Base-by-base conservation (phyloP, 30 jellyfish, hydroid and myxozoan species). In the Chrysaora quinquecirrha region DNA sequence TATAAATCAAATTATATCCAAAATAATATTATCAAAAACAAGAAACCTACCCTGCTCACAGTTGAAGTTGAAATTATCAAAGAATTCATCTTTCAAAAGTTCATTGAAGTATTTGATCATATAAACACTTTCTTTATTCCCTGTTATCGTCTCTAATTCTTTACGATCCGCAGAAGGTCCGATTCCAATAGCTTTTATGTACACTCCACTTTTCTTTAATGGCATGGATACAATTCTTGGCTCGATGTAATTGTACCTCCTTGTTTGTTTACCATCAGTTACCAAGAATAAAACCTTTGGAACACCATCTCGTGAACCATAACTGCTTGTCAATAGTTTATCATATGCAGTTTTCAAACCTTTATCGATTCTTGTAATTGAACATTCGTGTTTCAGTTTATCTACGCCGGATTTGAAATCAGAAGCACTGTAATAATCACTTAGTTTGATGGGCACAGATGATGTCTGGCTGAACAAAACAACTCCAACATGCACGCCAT, bases 111-210 rank as follows among this genome's bases (percentile, higher is more conserved):
- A 34, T 43, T 75, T 31, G 46, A 82, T 74, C 34, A 74, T 19
- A 30, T 67, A 82, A 0, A 82, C 92, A 52, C 60, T 48, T 23
- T 82, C 86, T 24, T 68, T 69, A 38, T 69, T 82, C 23, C 92
- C 92, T 14, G 85, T 71, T 20, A 82, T 82, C n/a, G 77, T 25
- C 62, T 68, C 92, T 72, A 82, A 34, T n/a, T 82, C 92, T n/a
- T 56, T 52, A 1, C 92, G 65, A 24, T 82, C 80, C 1, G 49
- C 85, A 49, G 22, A 30, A 49, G 85, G 78, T 18, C 92, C 92
- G 19, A 82, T 82, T 50, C 92, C 92, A 32, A 82, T 82, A 2
- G 85, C 92, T 20, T 32, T 69, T 0, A 69, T 69, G 24, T 66
- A 60, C 30, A 82, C 85, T n/a, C 80, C 85, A 2, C 34, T 64